phyloP scores from a whole-genome alignment of 2,113 vertebrate species.

The Varanus salvator region DNA sequence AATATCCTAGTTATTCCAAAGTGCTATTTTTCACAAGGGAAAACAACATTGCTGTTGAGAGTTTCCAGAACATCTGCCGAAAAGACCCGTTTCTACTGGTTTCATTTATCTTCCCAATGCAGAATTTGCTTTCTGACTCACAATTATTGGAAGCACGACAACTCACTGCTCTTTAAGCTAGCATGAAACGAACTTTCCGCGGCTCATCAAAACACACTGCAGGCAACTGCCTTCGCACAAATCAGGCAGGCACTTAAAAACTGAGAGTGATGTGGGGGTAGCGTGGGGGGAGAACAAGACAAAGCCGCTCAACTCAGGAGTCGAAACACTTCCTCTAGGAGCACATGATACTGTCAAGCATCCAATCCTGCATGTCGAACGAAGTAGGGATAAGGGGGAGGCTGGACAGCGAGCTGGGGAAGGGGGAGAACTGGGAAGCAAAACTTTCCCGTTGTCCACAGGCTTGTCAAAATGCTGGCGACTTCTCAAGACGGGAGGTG shows the following conservation, averaged over 20 bases:
- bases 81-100: background rate
- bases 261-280: background rate
- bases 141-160: background rate
- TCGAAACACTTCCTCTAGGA: background rate
- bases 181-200: background rate
- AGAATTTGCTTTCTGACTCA: background rate
- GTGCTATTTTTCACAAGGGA: background rate
- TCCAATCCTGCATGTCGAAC: background rate
- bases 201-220: background rate
- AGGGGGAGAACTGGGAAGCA: background rate
- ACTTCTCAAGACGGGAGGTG: background rate
- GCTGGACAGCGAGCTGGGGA: too few species aligned
- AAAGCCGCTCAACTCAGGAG: background rate
- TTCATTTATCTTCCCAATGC: background rate
- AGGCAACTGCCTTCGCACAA: background rate
- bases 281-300: too few species aligned
- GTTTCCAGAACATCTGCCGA: background rate
- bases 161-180: background rate
- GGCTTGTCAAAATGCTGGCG: background rate
- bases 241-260: background rate
- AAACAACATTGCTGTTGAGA: background rate
- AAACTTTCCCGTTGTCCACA: background rate
- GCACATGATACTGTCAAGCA: background rate
- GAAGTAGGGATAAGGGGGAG: rapidly evolving
- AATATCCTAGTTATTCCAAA: background rate